A percentile compares a stretch with the other conserved stretches of the same genome.
These are phyloP conservation scores for Hydrozoanthus tunicans DNA, from an alignment of 64 coral and sea anemone genomes.

Conservation along the genomic window DNA sequence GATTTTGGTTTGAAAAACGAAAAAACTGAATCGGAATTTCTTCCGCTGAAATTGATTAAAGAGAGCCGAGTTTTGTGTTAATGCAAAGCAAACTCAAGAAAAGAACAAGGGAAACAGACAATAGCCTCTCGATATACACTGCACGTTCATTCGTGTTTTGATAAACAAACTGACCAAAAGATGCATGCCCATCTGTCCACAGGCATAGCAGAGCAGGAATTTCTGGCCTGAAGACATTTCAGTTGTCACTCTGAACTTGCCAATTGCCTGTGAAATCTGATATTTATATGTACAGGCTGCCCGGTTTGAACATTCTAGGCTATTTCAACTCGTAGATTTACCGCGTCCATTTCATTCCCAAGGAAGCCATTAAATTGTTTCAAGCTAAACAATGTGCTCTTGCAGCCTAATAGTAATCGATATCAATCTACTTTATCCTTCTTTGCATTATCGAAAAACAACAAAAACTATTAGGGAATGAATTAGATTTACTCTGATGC, in stretches of 20 bases:
- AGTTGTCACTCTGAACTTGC: background rate
- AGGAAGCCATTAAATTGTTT: constrained; percentile 1
- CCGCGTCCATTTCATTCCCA: constrained; percentile 33
- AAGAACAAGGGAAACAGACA: background rate
- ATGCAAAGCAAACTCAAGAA: background rate
- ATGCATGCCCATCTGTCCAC: background rate
- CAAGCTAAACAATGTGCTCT: background rate
- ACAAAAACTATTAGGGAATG: constrained; percentile 9
- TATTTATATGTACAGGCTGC: background rate
- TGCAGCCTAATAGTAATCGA: background rate
- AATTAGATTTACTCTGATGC: constrained; percentile 2
- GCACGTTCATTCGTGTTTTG: constrained; percentile 35
- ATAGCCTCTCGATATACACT: background rate
- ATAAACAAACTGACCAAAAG: background rate
- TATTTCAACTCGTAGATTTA: background rate
- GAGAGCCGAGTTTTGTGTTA: background rate
- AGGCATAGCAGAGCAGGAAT: background rate
- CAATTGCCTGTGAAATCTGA: constrained; percentile 20
- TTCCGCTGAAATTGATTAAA: background rate
- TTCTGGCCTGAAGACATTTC: background rate
- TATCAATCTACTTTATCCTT: background rate
- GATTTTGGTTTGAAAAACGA: background rate
- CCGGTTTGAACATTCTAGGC: background rate
- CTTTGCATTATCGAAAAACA: constrained; percentile 23
- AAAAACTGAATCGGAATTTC: background rate